Base-by-base conservation (phyloP, 2,888 invertebrate species). In the Agrochola circellaris region DNA sequence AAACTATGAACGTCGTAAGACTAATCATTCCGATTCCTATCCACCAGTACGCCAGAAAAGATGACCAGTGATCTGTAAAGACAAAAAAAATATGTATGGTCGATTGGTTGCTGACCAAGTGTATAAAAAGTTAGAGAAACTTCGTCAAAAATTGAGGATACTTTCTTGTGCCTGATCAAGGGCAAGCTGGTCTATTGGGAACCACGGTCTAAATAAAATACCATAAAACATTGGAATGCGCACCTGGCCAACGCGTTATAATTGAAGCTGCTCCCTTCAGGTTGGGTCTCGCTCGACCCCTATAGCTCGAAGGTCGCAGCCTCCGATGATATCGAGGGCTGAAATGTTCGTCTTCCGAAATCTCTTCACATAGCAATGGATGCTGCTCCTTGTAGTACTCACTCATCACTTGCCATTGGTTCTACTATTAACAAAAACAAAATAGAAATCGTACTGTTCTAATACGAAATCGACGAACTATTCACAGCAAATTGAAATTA, bases 51-150 rank as follows among this genome's bases (percentile, higher is more conserved):
- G 90, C 89, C 8, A 95, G 81, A 64, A 94, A 89, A 70, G 95
- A 91, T n/a, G 94, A 91, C 93, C 95, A 94, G 80, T 96, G 93
- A 85, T 93, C 96, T 96, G 95, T 75, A 95, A 94, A 81, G n/a
- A 84, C 7, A 82, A 34, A 66, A 68, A n/a, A 56, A 62, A 20
- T 20, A 30, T 42, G 15, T 45, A 51, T 45, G 17, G 51, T n/a
- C 3, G 11, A 56, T 76, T 48, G n/a, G 45, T 58, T 30, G 23
- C 15, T 38, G 34, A 13, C 5, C 26, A 34, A 67, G 34, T 45
- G 9, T 7, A 48, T 9, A 34, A 61, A 48, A n/a, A 6, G 3
- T 20, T 30, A 20, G 9, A 38, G 30, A 42, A 51, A 51, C 20
- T 45, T 34, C 11, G 30, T 64, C 34, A 23, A 61, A 20, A 45